Percentiles rank a stretch among this genome's conserved stretches.
Conservation (phyloP, 2,888 invertebrate genomes). For the Acleris holmiana region DNA sequence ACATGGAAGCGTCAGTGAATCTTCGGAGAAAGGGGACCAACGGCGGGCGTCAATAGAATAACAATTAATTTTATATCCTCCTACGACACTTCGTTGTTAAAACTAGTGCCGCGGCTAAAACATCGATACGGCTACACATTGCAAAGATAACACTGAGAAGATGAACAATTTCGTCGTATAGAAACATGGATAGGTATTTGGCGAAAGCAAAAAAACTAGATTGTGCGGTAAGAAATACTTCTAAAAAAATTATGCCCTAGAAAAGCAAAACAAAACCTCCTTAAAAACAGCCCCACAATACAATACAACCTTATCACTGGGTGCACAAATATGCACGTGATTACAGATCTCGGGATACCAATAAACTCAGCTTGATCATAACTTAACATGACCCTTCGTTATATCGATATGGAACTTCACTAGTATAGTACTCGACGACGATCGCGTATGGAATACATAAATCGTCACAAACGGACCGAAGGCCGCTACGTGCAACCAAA, state of each 20-base stretch:
- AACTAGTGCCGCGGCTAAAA: slow-evolving; percentile 45
- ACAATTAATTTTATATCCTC: slow-evolving; percentile 71
- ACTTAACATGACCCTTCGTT: neutral
- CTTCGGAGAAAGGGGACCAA: slow-evolving; percentile 71
- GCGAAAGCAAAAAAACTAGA: neutral
- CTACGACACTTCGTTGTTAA: slow-evolving; percentile 45
- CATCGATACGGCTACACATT: slow-evolving; percentile 41
- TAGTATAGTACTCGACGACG: slow-evolving; percentile 27
- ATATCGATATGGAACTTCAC: slow-evolving; percentile 40
- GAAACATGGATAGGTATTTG: neutral
- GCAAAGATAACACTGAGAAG: slow-evolving; percentile 25
- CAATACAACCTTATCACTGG: no score
- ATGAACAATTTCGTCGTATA: slow-evolving; percentile 9
- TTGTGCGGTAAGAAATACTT: neutral
- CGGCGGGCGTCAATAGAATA: slow-evolving; percentile 59
- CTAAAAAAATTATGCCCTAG: no score
- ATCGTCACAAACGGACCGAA: slow-evolving; percentile 59
- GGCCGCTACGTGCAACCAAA: slow-evolving; percentile 66
- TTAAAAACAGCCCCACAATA: slow-evolving; percentile 4
- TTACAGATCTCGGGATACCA: no score
- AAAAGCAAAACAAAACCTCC: no score
- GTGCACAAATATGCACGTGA: no score
- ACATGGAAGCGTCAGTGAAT: slow-evolving; percentile 48
- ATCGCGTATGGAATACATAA: slow-evolving; percentile 58
- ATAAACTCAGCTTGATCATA: no score